These are phyloP conservation scores for Agriopis aurantiaria DNA, from an alignment of 2,888 invertebrate species.

Conservation along the genomic window DNA sequence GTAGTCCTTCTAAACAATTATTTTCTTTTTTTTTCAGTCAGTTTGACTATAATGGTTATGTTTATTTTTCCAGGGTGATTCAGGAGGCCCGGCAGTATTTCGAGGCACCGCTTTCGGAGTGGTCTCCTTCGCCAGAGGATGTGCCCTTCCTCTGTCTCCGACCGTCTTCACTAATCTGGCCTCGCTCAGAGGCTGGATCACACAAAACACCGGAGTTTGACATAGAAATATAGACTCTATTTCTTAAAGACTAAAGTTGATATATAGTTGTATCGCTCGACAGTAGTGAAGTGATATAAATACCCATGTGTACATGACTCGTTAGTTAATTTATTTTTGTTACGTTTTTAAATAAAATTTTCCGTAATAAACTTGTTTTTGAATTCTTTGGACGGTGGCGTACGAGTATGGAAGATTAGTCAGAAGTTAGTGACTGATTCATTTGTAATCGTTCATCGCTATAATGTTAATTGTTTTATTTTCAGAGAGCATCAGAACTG, in stretches of 20 bases:
- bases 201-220: conserved; percentile 76
- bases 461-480: not conserved
- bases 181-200: conserved; percentile 75
- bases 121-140: conserved; percentile 81
- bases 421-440: not conserved
- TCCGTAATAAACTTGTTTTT: conserved; percentile 42
- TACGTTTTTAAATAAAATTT: conserved; percentile 60
- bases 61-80: conserved; percentile 70
- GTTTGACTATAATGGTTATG: not conserved
- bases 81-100: conserved; percentile 81
- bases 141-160: conserved; percentile 80
- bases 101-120: conserved; percentile 79
- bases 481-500: not conserved
- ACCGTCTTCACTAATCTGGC: conserved; percentile 82
- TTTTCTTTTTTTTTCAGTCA: not conserved
- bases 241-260: conserved; percentile 9
- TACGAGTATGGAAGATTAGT: conserved; percentile 15
- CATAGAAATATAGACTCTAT: conserved; percentile 37
- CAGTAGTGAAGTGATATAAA: conserved; percentile 22
- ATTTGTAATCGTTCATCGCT: not conserved
- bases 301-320: conserved; percentile 25
- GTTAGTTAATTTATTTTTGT: conserved; percentile 61
- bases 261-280: not conserved
- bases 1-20: too few species aligned
- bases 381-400: conserved; percentile 32